Conservation (phyloP, 2,888 invertebrate genomes). For the Cheilosia vernalis region DNA sequence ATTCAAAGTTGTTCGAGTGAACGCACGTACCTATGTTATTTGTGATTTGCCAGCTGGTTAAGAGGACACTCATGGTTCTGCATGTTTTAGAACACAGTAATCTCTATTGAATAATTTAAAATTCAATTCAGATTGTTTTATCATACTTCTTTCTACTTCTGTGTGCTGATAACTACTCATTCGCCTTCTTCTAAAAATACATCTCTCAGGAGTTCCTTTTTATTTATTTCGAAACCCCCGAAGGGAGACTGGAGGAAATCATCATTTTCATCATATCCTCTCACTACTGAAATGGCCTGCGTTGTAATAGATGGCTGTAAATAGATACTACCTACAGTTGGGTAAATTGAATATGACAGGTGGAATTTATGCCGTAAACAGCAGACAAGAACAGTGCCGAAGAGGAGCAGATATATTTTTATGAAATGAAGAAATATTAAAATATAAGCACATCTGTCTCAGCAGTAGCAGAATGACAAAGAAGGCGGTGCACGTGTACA, state of each 20-base stretch:
- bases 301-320: not conserved
- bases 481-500: not conserved
- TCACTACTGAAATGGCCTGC: not conserved
- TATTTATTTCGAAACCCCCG: constrained; percentile 6
- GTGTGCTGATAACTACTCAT: constrained; percentile 12
- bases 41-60: not conserved
- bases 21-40: not conserved
- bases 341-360: constrained; percentile 47
- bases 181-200: constrained; percentile 28
- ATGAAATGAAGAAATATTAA: constrained; percentile 36
- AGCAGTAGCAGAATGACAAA: not conserved
- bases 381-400: not conserved
- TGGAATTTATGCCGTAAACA: constrained; percentile 41
- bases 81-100: constrained; percentile 1
- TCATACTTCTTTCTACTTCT: not conserved
- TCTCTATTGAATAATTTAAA: constrained; percentile 43
- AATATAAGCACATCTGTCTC: constrained; percentile 18
- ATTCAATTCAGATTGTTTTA: constrained; percentile 36
- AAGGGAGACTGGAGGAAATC: constrained; percentile 5
- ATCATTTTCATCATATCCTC: constrained; percentile 22
- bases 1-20: no score
- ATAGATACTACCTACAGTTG: not conserved
- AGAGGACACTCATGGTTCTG: not conserved
- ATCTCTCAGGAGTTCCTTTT: constrained; percentile 21
- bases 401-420: constrained; percentile 6